A percentile compares a stretch with the other conserved stretches of the same genome.
These are phyloP conservation scores for Tragelaphus oryx DNA, from an alignment of 2,797 vertebrate species.

Conservation along the genomic window DNA sequence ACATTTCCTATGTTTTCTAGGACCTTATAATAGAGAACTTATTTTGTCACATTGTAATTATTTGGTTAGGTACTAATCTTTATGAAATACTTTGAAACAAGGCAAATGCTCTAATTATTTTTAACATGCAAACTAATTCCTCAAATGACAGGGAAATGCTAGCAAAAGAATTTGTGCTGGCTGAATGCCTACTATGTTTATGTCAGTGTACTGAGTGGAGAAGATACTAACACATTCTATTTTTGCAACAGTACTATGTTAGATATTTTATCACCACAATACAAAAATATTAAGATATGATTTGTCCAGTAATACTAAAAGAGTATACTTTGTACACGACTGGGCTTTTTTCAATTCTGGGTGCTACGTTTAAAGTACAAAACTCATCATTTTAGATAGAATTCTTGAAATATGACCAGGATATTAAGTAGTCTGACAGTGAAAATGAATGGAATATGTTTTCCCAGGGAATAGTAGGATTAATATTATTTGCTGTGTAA, in stretches of 20 bases:
- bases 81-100: background rate
- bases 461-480: background rate
- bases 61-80: background rate
- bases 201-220: background rate
- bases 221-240: background rate
- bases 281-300: background rate
- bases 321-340: fast-evolving
- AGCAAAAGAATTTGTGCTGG: background rate
- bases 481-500: background rate
- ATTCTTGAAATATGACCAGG: background rate
- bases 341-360: background rate
- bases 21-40: background rate
- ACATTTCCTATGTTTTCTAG: background rate
- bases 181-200: background rate
- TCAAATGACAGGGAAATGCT: background rate
- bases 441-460: background rate
- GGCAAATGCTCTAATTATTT: background rate
- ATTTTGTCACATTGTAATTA: background rate
- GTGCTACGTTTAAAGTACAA: background rate
- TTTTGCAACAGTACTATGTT: background rate
- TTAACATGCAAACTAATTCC: background rate
- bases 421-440: background rate
- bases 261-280: background rate
- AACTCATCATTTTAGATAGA: background rate
- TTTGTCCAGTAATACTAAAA: background rate